Conservation (phyloP, 2,888 invertebrate genomes). For the Charanyca ferruginea region DNA sequence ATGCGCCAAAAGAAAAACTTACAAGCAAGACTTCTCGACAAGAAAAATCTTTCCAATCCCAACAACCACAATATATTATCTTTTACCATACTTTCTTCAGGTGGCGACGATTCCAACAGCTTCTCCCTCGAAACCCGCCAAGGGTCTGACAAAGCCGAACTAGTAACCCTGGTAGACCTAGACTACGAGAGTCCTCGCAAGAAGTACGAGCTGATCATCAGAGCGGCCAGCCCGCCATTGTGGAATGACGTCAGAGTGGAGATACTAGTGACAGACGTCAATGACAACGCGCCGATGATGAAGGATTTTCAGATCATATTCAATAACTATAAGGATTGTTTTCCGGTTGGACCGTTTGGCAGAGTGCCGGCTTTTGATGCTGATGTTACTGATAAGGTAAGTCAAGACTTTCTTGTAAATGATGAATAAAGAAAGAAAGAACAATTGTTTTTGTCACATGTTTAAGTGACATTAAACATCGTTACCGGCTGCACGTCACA, state of each 20-base stretch:
- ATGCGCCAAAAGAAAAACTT: no score
- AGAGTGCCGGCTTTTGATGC: constrained; percentile 98
- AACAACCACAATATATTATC: background rate
- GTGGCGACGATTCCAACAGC: constrained; percentile 97
- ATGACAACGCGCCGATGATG: constrained; percentile 98
- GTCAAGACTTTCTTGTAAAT: background rate
- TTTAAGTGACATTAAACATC: no score
- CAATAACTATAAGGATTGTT: constrained; percentile 98
- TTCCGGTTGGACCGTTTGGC: constrained; percentile 97
- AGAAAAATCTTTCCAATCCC: background rate
- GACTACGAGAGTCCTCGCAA: constrained; percentile 99
- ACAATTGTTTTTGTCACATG: no score
- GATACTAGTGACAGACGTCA: constrained; percentile 97
- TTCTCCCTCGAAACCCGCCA: constrained; percentile 96
- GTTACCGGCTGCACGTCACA: no score
- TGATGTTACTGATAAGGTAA: constrained; percentile 96
- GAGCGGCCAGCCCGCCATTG: constrained; percentile 97
- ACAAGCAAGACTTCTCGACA: no score
- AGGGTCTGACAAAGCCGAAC: constrained; percentile 96
- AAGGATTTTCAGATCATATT: constrained; percentile 98
- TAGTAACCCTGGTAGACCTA: constrained; percentile 97
- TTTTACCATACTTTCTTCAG: constrained; percentile 65
- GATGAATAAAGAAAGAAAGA: no score
- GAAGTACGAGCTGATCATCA: constrained; percentile 96
- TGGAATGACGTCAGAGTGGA: constrained; percentile 97